Percentiles rank a stretch among this genome's conserved stretches.
Conservation (phyloP, 2,888 invertebrate species). For the Parnassius mnemosyne region DNA sequence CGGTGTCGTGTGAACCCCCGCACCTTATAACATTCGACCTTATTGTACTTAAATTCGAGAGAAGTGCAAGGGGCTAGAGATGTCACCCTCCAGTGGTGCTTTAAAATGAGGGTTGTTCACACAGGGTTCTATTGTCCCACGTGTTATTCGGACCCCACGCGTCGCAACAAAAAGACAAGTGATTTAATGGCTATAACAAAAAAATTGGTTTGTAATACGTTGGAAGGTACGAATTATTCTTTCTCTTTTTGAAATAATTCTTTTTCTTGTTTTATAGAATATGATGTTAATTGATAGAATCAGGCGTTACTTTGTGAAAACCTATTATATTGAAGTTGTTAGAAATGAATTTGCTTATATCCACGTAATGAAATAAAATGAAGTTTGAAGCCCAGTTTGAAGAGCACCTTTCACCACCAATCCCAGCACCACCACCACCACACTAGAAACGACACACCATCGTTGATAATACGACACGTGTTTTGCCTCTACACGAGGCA, state of each 20-base stretch:
- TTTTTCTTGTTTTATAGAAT: background rate
- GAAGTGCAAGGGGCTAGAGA: conserved; percentile 18
- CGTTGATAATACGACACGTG: too few relatives aligned
- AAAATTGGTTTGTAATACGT: conserved; percentile 20
- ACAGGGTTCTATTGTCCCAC: conserved; percentile 52
- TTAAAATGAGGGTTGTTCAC: conserved; percentile 27
- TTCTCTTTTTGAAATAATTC: background rate
- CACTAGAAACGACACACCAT: too few relatives aligned
- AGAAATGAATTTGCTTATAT: too few relatives aligned
- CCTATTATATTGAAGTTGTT: too few relatives aligned
- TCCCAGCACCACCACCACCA: too few relatives aligned
- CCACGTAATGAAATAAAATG: too few relatives aligned
- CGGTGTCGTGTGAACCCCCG: conserved; percentile 40
- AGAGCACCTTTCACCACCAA: too few relatives aligned
- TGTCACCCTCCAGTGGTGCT: conserved; percentile 14
- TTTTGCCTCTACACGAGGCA: too few relatives aligned
- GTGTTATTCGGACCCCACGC: conserved; percentile 71
- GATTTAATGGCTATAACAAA: conserved; percentile 56
- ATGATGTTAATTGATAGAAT: too few relatives aligned
- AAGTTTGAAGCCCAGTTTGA: too few relatives aligned
- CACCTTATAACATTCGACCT: conserved; percentile 11
- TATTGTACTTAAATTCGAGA: conserved; percentile 16
- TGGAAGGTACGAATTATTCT: conserved; percentile 13
- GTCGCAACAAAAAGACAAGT: conserved; percentile 57
- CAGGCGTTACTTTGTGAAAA: too few relatives aligned